phyloP scores from a whole-genome alignment of 2,888 invertebrate genomes.

The Drosophila tripunctata region DNA sequence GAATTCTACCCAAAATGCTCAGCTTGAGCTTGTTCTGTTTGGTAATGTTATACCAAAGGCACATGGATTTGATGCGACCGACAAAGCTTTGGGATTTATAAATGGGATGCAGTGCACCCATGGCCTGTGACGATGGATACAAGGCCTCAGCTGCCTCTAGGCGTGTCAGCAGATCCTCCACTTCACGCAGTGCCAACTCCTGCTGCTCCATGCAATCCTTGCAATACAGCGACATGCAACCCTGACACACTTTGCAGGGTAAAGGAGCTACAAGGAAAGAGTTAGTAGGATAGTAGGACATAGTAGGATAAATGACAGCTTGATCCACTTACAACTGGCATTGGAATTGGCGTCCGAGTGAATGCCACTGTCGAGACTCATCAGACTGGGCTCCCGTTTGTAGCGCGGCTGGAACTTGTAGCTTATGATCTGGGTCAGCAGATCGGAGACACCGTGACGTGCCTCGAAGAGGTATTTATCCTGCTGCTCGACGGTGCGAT shows the following conservation, averaged over 20 bases:
- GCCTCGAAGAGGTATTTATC: slow-evolving; percentile 91
- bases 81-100: slow-evolving; percentile 83
- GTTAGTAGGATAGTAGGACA: too few relatives aligned
- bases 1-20: slow-evolving; percentile 89
- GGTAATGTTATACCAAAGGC: slow-evolving; percentile 96
- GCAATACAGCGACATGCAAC: slow-evolving; percentile 91
- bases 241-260: slow-evolving; percentile 84
- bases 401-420: slow-evolving; percentile 87
- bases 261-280: slow-evolving; percentile 55
- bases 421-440: slow-evolving; percentile 90
- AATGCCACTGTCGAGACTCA: slow-evolving; percentile 83
- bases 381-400: slow-evolving; percentile 75
- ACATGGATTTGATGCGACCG: slow-evolving; percentile 88
- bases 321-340: slow-evolving; percentile 78
- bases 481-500: slow-evolving; percentile 90
- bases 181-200: slow-evolving; percentile 90
- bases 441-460: slow-evolving; percentile 88
- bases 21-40: slow-evolving; percentile 93
- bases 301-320: rapidly evolving
- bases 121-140: slow-evolving; percentile 93
- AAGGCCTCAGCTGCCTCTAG: slow-evolving; percentile 91
- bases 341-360: slow-evolving; percentile 78
- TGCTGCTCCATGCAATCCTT: slow-evolving; percentile 89
- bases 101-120: slow-evolving; percentile 90
- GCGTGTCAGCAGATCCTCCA: slow-evolving; percentile 89